Evolutionary conservation across 64 coral and sea anemone genomes (phyloP), one percentile per base, ranked within the genome.

Genomic region (Trachythela sp.): DNA sequence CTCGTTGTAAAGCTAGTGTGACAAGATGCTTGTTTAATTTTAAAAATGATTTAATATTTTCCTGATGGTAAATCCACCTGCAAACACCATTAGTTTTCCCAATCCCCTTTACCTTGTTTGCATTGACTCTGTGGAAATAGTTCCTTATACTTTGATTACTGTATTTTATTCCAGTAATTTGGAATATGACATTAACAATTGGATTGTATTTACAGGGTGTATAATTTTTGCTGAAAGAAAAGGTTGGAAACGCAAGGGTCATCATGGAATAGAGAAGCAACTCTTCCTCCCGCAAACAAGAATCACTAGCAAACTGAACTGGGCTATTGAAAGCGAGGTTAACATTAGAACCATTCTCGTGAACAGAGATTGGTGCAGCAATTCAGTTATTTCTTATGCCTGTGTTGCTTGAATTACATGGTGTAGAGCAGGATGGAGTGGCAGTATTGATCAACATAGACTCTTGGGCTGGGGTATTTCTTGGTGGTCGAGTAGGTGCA

Each of bases 81-180:
- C 60, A 58, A 17, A 48, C 32, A 58, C 29, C 68, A 40, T 54
- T 87, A 27, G 0, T 26, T 83, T 87, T 88, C 26, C 48, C 64
- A 35, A 71, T 52, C 8, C 67, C 91, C 76, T 75, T 88, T 33
- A 75, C 48, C 39, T 22, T 59, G 32, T 92, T 92, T 40, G 70
- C 87, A 18, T 30, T 37, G 43, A 48, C 91, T 67, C 91, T 72
- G 35, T 92, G 54, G 42, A 88, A 80, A 84, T 84, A 92, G 48
- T 87, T 92, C 15, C 58, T 77, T 7, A 92, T 42, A 3, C 36
- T 50, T 15, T 54, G 17, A 54, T 68, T 77, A 36, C 31, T 86
- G 39, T 83, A 92, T 37, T 92, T 87, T 0, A 92, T 85, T 17
- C 67, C 39, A 92, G 13, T 48, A 40, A 92, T 32, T 51, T 87